Conservation (phyloP, 2,113 vertebrate genomes). For the Marmota monax region DNA sequence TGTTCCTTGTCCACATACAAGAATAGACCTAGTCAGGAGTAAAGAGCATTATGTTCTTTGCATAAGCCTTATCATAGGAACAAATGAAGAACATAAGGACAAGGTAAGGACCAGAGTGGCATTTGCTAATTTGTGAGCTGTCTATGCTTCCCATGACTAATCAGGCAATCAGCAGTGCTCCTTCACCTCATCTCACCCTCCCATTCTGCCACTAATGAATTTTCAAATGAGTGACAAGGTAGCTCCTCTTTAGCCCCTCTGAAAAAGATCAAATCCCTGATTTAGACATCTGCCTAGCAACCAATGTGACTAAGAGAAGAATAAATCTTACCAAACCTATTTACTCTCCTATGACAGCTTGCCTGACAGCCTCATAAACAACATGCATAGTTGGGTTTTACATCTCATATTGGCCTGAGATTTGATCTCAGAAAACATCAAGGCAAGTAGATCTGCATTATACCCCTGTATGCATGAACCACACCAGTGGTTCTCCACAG, state of each 20-base stretch:
- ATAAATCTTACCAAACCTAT: slow-evolving; percentile 20
- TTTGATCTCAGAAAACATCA: background rate
- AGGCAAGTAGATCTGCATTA: background rate
- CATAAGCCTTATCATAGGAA: background rate
- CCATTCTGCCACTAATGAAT: background rate
- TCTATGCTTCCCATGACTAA: background rate
- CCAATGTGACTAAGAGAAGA: background rate
- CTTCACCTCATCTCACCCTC: background rate
- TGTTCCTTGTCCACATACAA: background rate
- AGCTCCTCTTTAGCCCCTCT: background rate
- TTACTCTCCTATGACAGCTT: background rate
- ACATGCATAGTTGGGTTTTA: background rate
- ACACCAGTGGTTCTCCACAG: background rate
- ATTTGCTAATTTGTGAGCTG: background rate
- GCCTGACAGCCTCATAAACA: slow-evolving; percentile 14
- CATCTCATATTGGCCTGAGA: background rate
- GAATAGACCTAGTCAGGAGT: background rate
- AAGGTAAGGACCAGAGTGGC: rapidly evolving
- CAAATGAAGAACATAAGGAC: background rate
- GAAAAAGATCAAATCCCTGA: background rate
- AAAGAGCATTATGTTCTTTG: background rate
- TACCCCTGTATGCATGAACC: background rate
- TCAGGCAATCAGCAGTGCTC: background rate
- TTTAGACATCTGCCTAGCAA: background rate
- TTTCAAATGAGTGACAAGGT: background rate